Percentiles rank a stretch among this genome's conserved stretches.
These are phyloP conservation scores for Thunnus maccoyii DNA, from an alignment of 2,113 vertebrate genomes.

Conservation along the genomic window DNA sequence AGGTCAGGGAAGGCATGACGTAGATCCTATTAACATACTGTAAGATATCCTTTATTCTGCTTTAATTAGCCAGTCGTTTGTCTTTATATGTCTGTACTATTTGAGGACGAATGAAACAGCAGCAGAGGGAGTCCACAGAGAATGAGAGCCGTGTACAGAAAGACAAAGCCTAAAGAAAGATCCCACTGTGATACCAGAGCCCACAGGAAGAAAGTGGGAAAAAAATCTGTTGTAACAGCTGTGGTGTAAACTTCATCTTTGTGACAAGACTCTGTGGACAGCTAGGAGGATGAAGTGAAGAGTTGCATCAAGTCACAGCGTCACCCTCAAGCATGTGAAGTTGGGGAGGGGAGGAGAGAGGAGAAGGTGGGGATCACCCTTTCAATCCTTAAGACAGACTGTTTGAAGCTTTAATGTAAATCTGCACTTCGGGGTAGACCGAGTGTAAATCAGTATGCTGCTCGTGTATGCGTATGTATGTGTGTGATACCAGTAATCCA, in stretches of 20 bases:
- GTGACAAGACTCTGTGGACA: constrained; percentile 46
- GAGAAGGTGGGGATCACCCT: neutral
- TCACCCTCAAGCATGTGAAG: constrained; percentile 12
- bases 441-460: constrained; percentile 26
- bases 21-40: constrained; percentile 35
- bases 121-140: constrained; percentile 8
- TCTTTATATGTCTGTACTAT: constrained; percentile 37
- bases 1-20: constrained; percentile 46
- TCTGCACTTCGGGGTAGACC: neutral
- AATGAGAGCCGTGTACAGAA: neutral
- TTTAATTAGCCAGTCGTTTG: constrained; percentile 40
- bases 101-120: constrained; percentile 29
- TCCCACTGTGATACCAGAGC: constrained; percentile 53
- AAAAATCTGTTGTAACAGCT: constrained; percentile 66
- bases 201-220: constrained; percentile 52
- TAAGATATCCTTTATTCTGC: constrained; percentile 32
- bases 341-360: neutral
- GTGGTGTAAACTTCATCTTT: constrained; percentile 51
- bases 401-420: constrained; percentile 13
- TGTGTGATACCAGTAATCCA: constrained; percentile 28
- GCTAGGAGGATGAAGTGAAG: constrained; percentile 44
- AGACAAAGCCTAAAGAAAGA: constrained; percentile 56
- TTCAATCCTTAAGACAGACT: neutral
- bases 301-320: constrained; percentile 29
- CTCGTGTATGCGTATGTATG: neutral